phyloP scores from a whole-genome alignment of 1,140 invertebrate species.

The Thalassaphorura encarpata region DNA sequence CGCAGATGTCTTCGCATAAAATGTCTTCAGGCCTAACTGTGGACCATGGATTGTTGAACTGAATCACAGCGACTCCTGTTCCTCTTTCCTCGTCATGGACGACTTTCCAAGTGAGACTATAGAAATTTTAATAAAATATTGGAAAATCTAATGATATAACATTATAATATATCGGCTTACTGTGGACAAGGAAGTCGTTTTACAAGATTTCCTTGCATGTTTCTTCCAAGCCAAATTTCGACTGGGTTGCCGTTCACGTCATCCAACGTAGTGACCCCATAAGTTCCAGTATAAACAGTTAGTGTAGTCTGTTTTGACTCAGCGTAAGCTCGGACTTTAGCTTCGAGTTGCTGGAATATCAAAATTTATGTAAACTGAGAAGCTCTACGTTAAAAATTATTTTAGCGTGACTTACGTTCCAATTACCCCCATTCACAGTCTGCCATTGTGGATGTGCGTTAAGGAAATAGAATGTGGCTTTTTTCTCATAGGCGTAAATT shows the following conservation, averaged over 20 bases:
- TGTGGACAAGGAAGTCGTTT: conserved; percentile 9
- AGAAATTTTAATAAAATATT: neutral
- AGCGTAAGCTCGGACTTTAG: conserved; percentile 3
- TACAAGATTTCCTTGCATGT: neutral
- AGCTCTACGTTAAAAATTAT: neutral
- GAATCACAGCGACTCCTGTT: conserved; percentile 48
- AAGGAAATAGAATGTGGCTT: conserved; percentile 53
- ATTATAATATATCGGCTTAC: conserved; percentile 7
- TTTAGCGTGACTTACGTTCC: conserved; percentile 38
- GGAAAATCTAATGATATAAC: neutral
- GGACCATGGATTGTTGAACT: conserved; percentile 50
- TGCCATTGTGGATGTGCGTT: conserved; percentile 57
- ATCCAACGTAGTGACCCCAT: conserved; percentile 14
- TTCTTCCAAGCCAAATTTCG: conserved; percentile 20
- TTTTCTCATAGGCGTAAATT: conserved; percentile 50
- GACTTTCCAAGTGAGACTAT: conserved; percentile 39
- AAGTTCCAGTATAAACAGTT: conserved; percentile 25
- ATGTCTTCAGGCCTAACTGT: conserved; percentile 15
- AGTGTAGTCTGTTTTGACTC: neutral
- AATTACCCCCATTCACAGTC: conserved; percentile 53
- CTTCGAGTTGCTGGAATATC: conserved; percentile 3
- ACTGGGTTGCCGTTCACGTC: conserved; percentile 21
- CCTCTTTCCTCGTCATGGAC: conserved; percentile 44
- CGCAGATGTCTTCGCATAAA: conserved; percentile 25
- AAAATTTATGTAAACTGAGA: neutral